A percentile compares a stretch with the other conserved stretches of the same genome.
phyloP scores from a whole-genome alignment of 2,113 vertebrate genomes.

The Mustelus asterias region DNA sequence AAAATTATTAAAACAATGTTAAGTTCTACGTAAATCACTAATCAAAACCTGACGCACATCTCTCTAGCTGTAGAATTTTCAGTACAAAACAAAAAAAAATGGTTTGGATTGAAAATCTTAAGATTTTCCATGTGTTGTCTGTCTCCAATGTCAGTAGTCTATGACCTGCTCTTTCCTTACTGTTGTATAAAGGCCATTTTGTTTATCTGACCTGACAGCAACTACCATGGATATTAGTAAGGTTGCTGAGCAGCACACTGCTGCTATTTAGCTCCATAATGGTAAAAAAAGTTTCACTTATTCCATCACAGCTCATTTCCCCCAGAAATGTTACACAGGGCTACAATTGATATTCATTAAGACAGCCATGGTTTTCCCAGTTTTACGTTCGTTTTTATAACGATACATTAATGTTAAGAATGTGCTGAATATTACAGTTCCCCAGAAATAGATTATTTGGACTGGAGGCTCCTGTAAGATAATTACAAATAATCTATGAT shows the following conservation, averaged over 20 bases:
- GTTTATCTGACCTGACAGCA: conserved; percentile 60
- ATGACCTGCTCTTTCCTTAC: conserved; percentile 53
- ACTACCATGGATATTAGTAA: conserved; percentile 57
- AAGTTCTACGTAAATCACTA: conserved; percentile 28
- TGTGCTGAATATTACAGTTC: conserved; percentile 18
- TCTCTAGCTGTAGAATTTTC: neutral
- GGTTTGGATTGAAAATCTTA: conserved; percentile 56
- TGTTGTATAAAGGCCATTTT: conserved; percentile 63
- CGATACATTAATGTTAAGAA: conserved; percentile 19
- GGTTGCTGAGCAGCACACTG: conserved; percentile 63
- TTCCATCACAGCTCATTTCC: conserved; percentile 78
- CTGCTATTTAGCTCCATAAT: conserved; percentile 60
- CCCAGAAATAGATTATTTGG: neutral
- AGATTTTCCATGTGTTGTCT: conserved; percentile 61
- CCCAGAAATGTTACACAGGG: conserved; percentile 60
- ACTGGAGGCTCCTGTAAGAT: neutral
- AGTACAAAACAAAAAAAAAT: conserved; percentile 41
- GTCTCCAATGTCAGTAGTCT: conserved; percentile 61
- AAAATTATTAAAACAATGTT: conserved; percentile 26
- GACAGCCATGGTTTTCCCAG: conserved; percentile 47
- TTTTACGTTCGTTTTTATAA: conserved; percentile 41
- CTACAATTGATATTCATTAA: conserved; percentile 47
- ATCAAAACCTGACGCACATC: conserved; percentile 21
- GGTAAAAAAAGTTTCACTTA: conserved; percentile 57
- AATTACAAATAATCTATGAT: conserved; percentile 14